Base-by-base conservation (phyloP, 2,888 invertebrate genomes). In the Agrilus cyanescens region DNA sequence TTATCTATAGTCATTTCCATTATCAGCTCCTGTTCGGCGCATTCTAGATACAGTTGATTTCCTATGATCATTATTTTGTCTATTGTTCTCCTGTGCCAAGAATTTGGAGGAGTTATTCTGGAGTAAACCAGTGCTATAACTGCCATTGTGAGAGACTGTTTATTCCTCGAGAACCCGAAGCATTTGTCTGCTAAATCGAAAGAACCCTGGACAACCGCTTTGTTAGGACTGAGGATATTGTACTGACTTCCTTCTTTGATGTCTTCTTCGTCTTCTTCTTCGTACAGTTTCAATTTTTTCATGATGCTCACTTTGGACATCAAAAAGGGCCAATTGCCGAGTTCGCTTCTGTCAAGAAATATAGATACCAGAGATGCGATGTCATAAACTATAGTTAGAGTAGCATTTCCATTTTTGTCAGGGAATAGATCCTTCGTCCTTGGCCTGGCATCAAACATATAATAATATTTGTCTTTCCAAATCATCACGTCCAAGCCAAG, bases 371-470 rank as follows among this genome's bases (percentile, higher is more conserved):
- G 65, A 0, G 71, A 59, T 25, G 68, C 63, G 2, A 75, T 48
- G 50, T 73, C 72, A 53, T 72, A 70, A 4, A 77, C 71, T 48
- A 74, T 72, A 0, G 74, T 69, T 38, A 80, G 66, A 5, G 76
- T 70, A 2, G 79, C 72, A 31, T 66, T 68, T 0, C 80, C 80
- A 1, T 65, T 54, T 29, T 62, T 70, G 48, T 73, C 72, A 1
- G 71, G 67, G 49, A 63, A 72, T 1, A 74, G 68, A 50, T 70
- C 69, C 1, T 70, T 65, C 37, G 72, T 72, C 51, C 77, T 65
- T 1, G 75, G 73, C 13, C 69, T 74, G 1, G 78, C 75, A 58
- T 81, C 81, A 53, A 80, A 81, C 49, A 82, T 70, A 46, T 76
- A 78, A 56, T 66, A 80, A 46, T 72, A 69, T 37, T 74, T 67